A percentile compares a stretch with the other conserved stretches of the same genome.
phyloP scores from a whole-genome alignment of 2,113 vertebrate species.

The Tenrec ecaudatus region DNA sequence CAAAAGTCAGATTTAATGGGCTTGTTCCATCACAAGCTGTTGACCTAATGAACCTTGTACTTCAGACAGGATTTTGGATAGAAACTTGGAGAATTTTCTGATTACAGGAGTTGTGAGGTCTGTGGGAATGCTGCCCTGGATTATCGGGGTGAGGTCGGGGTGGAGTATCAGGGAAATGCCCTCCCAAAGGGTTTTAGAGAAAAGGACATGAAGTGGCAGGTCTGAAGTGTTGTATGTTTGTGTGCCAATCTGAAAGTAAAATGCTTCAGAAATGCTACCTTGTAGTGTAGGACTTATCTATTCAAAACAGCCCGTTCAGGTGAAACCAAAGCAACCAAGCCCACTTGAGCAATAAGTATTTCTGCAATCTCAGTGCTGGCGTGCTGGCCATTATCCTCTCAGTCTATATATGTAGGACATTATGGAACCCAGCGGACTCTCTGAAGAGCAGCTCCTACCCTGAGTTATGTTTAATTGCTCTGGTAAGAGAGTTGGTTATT shows the following conservation, averaged over 20 bases:
- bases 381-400: background rate
- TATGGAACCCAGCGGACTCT: background rate
- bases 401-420: background rate
- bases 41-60: background rate
- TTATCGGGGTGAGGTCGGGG: no score
- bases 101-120: background rate
- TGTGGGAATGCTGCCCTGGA: no score
- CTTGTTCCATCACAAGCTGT: conserved; percentile 15
- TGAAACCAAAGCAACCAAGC: background rate
- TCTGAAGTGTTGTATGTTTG: background rate
- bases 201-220: background rate
- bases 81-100: conserved; percentile 13
- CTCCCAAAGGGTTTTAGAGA: background rate
- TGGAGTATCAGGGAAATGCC: background rate
- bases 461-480: background rate
- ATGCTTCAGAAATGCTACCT: background rate
- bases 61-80: conserved; percentile 21
- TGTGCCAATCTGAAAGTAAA: background rate
- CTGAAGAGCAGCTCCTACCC: background rate
- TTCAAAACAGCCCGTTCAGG: background rate
- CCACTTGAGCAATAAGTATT: background rate
- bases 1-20: background rate
- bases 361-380: background rate
- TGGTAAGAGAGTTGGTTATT: background rate
- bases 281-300: background rate